Conservation (phyloP, 2,888 invertebrate genomes). For the Drosophila paramelanica region DNA sequence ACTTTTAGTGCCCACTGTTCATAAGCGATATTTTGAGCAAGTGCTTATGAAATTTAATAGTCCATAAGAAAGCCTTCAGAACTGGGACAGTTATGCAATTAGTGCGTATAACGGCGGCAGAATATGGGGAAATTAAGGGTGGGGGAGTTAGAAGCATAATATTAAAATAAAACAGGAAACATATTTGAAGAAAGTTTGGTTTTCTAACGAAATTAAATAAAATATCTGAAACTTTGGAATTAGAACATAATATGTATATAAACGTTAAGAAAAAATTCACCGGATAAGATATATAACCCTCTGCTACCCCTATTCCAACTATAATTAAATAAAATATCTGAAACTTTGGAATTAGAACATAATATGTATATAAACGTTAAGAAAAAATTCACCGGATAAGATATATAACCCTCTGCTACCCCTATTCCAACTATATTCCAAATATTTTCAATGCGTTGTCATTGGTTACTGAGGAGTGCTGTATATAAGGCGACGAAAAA, state of each 20-base stretch:
- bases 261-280: background rate
- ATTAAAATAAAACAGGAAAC: background rate
- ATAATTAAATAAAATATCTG: background rate
- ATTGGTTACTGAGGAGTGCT: constrained; percentile 47
- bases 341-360: background rate
- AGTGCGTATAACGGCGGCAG: constrained; percentile 2
- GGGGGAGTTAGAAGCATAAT: background rate
- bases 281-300: background rate
- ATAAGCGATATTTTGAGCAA: constrained; percentile 50
- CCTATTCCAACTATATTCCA: background rate
- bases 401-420: background rate
- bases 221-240: background rate
- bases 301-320: background rate
- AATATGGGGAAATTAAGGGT: background rate
- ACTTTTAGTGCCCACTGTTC: constrained; percentile 55
- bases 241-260: background rate
- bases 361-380: background rate
- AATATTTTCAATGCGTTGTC: constrained; percentile 16
- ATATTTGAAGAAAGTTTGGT: background rate
- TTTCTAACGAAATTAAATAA: too few relatives aligned
- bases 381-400: background rate
- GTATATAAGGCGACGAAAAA: constrained; percentile 12
- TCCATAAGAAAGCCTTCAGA: constrained; percentile 10
- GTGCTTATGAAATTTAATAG: constrained; percentile 57
- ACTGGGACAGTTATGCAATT: constrained; percentile 49